These are phyloP conservation scores for Martes martes DNA, from an alignment of 2,113 vertebrate species.

Conservation along the genomic window DNA sequence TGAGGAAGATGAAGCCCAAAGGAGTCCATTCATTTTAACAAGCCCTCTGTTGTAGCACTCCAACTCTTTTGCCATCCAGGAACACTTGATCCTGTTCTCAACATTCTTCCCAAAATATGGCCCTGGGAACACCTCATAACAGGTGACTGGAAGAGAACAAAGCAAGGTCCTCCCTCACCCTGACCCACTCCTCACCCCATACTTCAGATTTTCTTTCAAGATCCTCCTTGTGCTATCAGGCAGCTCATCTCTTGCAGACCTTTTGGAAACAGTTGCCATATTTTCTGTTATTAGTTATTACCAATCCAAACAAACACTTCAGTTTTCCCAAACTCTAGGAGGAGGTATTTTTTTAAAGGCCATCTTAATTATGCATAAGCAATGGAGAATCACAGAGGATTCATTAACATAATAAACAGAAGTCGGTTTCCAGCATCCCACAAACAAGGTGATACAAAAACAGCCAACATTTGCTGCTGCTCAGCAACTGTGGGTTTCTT, in stretches of 20 bases:
- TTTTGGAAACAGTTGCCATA: constrained; percentile 13
- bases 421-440: constrained; percentile 56
- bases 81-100: neutral
- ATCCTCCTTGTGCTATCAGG: neutral
- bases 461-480: fast-evolving
- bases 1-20: neutral
- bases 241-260: neutral
- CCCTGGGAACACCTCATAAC: neutral
- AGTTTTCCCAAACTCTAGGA: constrained; percentile 37
- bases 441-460: neutral
- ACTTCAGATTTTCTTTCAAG: neutral
- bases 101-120: neutral
- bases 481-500: neutral
- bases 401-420: constrained; percentile 76
- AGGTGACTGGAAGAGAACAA: neutral
- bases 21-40: neutral
- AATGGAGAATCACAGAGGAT: constrained; percentile 62
- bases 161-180: fast-evolving
- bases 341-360: constrained; percentile 56
- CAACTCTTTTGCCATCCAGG: neutral
- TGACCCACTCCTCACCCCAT: neutral
- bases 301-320: constrained; percentile 62
- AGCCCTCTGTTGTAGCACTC: neutral
- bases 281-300: constrained; percentile 47
- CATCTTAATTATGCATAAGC: constrained; percentile 70